phyloP scores from a whole-genome alignment of 2,888 invertebrate species.

The Noctua pronuba region DNA sequence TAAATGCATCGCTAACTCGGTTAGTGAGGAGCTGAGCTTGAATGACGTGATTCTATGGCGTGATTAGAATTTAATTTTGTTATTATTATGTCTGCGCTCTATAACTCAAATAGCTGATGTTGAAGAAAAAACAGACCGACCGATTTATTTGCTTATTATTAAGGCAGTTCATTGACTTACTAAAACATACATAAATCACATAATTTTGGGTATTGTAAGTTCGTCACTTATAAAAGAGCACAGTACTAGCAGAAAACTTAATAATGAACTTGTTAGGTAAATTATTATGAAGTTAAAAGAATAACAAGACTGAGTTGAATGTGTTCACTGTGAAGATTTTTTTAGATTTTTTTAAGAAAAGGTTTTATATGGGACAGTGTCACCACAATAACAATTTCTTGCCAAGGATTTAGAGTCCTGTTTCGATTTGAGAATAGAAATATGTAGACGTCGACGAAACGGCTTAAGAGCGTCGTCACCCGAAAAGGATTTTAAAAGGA shows the following conservation, averaged over 20 bases:
- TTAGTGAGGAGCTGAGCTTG: slow-evolving; percentile 19
- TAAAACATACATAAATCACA: too few species aligned
- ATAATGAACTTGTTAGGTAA: too few species aligned
- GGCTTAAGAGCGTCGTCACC: background rate
- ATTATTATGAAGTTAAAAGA: too few species aligned
- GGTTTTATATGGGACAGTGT: background rate
- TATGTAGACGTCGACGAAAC: background rate
- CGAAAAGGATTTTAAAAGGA: background rate
- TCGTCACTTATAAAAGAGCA: too few species aligned
- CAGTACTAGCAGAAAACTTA: too few species aligned
- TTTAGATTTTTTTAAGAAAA: background rate
- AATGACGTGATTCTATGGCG: background rate
- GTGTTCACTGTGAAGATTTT: background rate
- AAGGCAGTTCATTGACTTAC: too few species aligned
- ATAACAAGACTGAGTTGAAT: too few species aligned
- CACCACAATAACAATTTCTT: background rate
- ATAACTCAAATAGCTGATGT: background rate
- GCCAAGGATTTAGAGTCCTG: too few species aligned
- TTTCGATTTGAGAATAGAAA: background rate
- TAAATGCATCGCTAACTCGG: slow-evolving; percentile 36
- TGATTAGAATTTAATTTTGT: background rate
- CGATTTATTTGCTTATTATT: too few species aligned
- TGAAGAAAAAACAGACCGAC: background rate
- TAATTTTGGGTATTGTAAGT: too few species aligned
- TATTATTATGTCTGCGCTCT: background rate